Base-by-base conservation (phyloP, 2,888 invertebrate species). In the Petrolisthes cinctipes region DNA sequence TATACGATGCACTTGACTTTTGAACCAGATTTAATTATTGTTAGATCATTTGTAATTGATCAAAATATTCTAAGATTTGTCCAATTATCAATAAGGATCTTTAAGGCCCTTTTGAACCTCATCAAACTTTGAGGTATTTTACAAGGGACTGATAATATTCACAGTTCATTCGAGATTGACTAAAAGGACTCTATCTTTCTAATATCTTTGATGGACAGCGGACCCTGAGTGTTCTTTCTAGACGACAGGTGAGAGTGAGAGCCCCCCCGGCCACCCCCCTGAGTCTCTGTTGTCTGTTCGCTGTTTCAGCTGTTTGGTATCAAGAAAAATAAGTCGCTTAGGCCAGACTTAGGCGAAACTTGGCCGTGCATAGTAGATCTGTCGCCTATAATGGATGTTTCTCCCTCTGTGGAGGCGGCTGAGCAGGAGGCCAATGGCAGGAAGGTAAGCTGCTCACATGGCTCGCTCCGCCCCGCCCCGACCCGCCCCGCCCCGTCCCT, bases 371-470 rank as follows among this genome's bases (percentile, higher is more conserved):
- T 78, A 85, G 83, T 86, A 82, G 85, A 89, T 86, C 89, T 89
- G 82, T 89, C 89, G 53, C 89, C 89, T 53, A 89, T 89, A 82
- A 82, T 89, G 89, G 89, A 89, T 89, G 89, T 89, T 61, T 89
- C 89, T 86, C 89, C 89, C 82, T 89, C 89, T 54, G 82, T 89
- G 82, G 89, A 89, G 85, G 85, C 85, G 71, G 89, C 89, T 23
- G 89, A 89, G 79, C 89, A 89, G 89, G 89, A 85, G 82, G 71
- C 75, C 81, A 86, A 86, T 86, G 86, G 86, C 86, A 86, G 86
- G 80, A 80, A 86, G 86, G 86, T 86, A 86, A 86, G 86, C 86
- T 86, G 81, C 80, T 71, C 61, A 80, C 68, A 57, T 71, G 76
- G 37, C 81, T 80, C 17, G 73, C 71, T 73, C 80, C 82, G 71